phyloP scores from a whole-genome alignment of 2,113 vertebrate species.

The Gyps fulvus region DNA sequence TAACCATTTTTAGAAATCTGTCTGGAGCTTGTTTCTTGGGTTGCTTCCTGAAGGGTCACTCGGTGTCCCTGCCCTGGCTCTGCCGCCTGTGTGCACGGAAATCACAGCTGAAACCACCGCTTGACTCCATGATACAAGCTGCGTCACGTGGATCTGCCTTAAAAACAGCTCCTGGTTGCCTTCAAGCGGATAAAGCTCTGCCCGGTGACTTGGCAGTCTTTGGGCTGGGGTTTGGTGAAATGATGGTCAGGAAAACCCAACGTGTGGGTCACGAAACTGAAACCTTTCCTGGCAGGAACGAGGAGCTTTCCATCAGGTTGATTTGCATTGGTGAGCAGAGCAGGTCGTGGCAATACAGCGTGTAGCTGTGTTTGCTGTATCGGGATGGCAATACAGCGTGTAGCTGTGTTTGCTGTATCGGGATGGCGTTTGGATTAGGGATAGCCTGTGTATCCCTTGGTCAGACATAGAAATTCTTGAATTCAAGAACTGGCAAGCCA shows the following conservation, averaged over 20 bases:
- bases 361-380: rapidly evolving
- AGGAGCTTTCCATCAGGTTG: background rate
- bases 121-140: background rate
- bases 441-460: background rate
- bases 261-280: background rate
- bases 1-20: background rate
- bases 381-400: rapidly evolving
- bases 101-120: background rate
- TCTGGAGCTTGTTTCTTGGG: background rate
- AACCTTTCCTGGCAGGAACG: background rate
- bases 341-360: rapidly evolving
- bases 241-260: background rate
- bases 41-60: background rate
- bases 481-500: background rate
- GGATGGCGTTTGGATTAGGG: background rate
- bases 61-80: background rate
- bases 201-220: background rate
- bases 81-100: background rate
- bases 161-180: background rate
- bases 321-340: background rate
- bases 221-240: background rate
- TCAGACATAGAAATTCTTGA: background rate
- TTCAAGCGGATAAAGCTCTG: background rate
- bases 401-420: rapidly evolving
- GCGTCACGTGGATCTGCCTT: rapidly evolving